Base-by-base conservation (phyloP, 1,140 invertebrate species). In the Heliconius nattereri region DNA sequence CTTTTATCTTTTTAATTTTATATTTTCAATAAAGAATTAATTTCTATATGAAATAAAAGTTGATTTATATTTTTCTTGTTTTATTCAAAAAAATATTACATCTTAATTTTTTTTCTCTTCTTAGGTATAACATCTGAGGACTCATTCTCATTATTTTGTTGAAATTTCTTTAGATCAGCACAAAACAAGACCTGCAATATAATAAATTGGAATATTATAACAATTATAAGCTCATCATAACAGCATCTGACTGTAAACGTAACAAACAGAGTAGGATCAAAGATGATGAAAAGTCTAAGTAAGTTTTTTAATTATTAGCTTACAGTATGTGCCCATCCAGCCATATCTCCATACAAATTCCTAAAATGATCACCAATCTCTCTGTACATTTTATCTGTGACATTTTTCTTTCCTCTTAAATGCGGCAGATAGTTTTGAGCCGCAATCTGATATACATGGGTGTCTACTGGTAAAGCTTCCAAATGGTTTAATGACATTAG, bases 241-340 rank as follows among this genome's bases (percentile, higher is more conserved):
- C 40, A 16, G 13, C 40, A 13, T 45, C 13, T 45, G 13, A 45
- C 40, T 45, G 11, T 40, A 45, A 45, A 45, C 0, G n/a, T 7
- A n/a, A n/a, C 54, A 1, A 5, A 19, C 1, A n/a, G n/a, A n/a
- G 5, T 20, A 6, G 16, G 49, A 20, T 52, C 1, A 1, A 52
- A 40, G 37, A 13, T 3, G 40, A 40, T 13, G 11, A 40, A 40
- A 40, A 40, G 40, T 40, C 5, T 3, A 13, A 40, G 37, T 40
- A 40, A 11, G 37, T 40, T 40, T 40, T 40, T 11, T 52, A 76
- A 71, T 72, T 66, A 37, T 7, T 77, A 83, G 81, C 82, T 95
- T 94, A 99, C 98, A 57, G 98, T 97, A 91, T 99, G 98, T 32
- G 98, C 98, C 98, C 99, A 99, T 54, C 99, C 99, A 74, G 98